phyloP scores from a whole-genome alignment of 2,113 vertebrate genomes.

The Lampris incognitus region DNA sequence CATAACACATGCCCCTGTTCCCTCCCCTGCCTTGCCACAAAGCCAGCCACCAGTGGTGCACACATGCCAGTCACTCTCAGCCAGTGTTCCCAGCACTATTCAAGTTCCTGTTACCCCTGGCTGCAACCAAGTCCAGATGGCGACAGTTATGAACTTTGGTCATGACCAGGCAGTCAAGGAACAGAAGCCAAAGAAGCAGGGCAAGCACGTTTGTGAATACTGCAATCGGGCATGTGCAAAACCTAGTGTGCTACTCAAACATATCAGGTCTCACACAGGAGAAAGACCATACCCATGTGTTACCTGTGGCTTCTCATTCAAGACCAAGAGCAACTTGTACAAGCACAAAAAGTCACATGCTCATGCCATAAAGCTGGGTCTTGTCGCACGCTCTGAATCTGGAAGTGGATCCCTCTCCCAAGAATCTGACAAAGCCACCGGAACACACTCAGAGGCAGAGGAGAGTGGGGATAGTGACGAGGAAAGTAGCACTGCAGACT shows the following conservation, averaged over 20 bases:
- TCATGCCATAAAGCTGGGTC: slow-evolving; percentile 95
- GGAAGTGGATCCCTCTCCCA: slow-evolving; percentile 87
- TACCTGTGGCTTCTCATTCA: slow-evolving; percentile 98
- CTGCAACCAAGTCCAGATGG: slow-evolving; percentile 88
- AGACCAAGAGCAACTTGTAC: slow-evolving; percentile 99
- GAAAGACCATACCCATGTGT: slow-evolving; percentile 97
- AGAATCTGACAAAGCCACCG: slow-evolving; percentile 91
- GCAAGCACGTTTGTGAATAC: slow-evolving; percentile 97
- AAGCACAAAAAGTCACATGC: slow-evolving; percentile 99
- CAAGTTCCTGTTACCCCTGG: slow-evolving; percentile 87
- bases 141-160: slow-evolving; percentile 87
- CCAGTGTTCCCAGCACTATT: slow-evolving; percentile 86
- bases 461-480: slow-evolving; percentile 96
- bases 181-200: slow-evolving; percentile 97
- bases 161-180: slow-evolving; percentile 92
- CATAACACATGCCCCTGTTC: slow-evolving; percentile 82
- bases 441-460: slow-evolving; percentile 91
- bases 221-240: slow-evolving; percentile 96
- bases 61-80: slow-evolving; percentile 85
- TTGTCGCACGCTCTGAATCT: slow-evolving; percentile 89
- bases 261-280: slow-evolving; percentile 97
- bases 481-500: slow-evolving; percentile 87
- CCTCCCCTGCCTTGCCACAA: slow-evolving; percentile 87
- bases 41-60: slow-evolving; percentile 89
- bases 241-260: slow-evolving; percentile 96